Base-by-base conservation (phyloP, 2,888 invertebrate species). In the Lissonota sp. region DNA sequence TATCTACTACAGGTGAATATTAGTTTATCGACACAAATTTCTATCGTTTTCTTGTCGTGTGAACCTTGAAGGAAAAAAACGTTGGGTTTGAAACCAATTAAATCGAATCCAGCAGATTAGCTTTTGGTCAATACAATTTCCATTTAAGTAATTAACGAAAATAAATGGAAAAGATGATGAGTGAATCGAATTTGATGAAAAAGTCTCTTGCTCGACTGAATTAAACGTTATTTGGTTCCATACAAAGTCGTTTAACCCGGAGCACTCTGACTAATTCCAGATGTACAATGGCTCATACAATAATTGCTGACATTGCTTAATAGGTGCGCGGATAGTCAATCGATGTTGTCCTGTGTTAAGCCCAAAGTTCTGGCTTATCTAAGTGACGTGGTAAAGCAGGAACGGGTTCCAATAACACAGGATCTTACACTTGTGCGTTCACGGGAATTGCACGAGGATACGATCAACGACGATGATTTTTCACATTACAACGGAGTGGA, bases 281-380 rank as follows among this genome's bases (percentile, higher is more conserved):
- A 10, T 40, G 26, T 53, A 39, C 26, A 14, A 57, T 10, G 14
- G n/a, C 8, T 42, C 0, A 16, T 10, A n/a, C 6, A 75, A 60
- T 10, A 46, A 57, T 14, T 58, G 42, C 14, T 57, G 63, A 74
- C 70, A 66, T 55, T 74, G 6, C 6, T 75, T 37, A 49, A 14
- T 84, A 92, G 92, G 78, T 92, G 92, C 82, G 86, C 89, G 49
- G 88, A 91, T 80, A 91, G 89, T 78, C 87, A 91, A n/a, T 88
- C 90, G 14, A 87, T 92, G 88, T 77, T 92, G 77, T 91, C 91
- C 39, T 97, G 97, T 93, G 95, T 96, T 72, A 96, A 96, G 88
- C 97, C 97, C 6, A 96, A 96, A 92, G 95, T 97, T 60, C 92
- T 97, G 89, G 94, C 95, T 84, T 97, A 97, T 95, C 94, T 97